Base-by-base conservation (phyloP, 2,797 vertebrate genomes). In the Sebastolobus altivelis region DNA sequence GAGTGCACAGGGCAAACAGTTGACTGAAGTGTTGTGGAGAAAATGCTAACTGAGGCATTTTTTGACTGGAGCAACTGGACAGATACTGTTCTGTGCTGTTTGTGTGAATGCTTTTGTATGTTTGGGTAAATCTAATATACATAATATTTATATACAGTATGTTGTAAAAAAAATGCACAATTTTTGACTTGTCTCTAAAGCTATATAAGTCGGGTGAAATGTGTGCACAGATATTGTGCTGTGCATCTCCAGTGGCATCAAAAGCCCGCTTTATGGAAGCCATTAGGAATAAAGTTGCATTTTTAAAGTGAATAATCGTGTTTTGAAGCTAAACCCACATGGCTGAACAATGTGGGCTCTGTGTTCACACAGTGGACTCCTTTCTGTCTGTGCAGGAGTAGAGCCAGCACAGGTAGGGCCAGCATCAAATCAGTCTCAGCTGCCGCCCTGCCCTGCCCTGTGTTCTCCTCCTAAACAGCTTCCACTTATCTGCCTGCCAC, bases 1-100 rank as follows among this genome's bases (percentile, higher is more conserved):
- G 95, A 94, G 93, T 93, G 94, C 95, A 95, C 94, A 94, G 95
- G 93, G 92, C 95, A 94, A 95, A 95, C 95, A 95, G 94, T 94
- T 94, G 92, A 95, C 94, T 95, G 92, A 95, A 93, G 94, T 94
- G 93, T 94, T 93, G 87, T 92, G 93, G 85, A 91, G 93, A 95
- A 96, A 96, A 95, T 94, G 96, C 95, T 92, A 94, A 95, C 94
- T 88, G 93, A 93, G 90, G 90, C 92, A 90, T 93, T 95, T 49
- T 94, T 93, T 91, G 89, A 94, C 84, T 86, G 69, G 76, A 90
- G 88, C 82, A 86, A 92, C 87, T 87, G 91, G 91, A 95, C 93
- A 93, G 91, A 94, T 92, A 84, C 81, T 25, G 88, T 92, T 91
- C 89, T 94, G 92, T 95, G 88, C 91, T 69, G 56, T 89, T 89